These are phyloP conservation scores for Macquaria ambigua DNA, from an alignment of 2,113 vertebrate genomes.

Conservation along the genomic window DNA sequence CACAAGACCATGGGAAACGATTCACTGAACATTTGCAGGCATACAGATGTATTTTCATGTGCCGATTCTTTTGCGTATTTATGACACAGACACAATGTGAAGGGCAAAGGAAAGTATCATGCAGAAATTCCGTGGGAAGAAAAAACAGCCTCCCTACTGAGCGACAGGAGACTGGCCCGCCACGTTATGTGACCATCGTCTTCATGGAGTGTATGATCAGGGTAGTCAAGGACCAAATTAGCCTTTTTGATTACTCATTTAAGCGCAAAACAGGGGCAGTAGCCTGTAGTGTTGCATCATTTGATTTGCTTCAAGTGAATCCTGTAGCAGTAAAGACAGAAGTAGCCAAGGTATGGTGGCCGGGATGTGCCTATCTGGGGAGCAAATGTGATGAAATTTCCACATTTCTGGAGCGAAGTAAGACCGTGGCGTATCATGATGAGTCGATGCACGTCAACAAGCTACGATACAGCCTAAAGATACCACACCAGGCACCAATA, in stretches of 20 bases:
- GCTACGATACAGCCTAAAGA: neutral
- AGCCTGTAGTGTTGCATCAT: neutral
- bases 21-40: slow-evolving; percentile 23
- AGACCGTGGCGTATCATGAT: neutral
- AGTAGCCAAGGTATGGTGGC: neutral
- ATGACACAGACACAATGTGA: neutral
- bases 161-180: neutral
- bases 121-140: neutral
- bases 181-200: neutral
- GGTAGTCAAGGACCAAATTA: neutral
- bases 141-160: neutral
- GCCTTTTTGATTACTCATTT: neutral
- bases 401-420: neutral
- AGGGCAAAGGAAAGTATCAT: neutral
- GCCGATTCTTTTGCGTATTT: neutral
- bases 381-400: slow-evolving; percentile 1
- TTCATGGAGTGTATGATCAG: neutral
- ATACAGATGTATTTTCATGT: slow-evolving; percentile 14
- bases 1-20: slow-evolving; percentile 59
- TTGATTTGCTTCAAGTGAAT: neutral
- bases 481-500: neutral
- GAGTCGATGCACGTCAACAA: slow-evolving; percentile 1
- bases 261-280: neutral
- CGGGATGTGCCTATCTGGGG: neutral
- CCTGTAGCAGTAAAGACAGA: neutral